Base-by-base conservation (phyloP, 1,140 invertebrate genomes). In the Parasteatoda tepidariorum region DNA sequence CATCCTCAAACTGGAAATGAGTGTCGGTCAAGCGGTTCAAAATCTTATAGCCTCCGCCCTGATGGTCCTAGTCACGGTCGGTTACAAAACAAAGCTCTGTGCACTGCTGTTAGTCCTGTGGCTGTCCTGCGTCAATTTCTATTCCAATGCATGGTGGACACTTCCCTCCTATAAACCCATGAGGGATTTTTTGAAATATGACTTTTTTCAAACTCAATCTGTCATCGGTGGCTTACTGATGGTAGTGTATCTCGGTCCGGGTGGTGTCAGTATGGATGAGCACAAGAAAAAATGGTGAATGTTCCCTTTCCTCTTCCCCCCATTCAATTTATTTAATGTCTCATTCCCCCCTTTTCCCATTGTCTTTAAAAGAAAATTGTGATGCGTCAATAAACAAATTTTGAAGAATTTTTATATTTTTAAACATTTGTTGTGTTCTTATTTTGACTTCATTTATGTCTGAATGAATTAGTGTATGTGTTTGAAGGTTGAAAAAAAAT, bases 161-260 rank as follows among this genome's bases (percentile, higher is more conserved):
- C 94, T 99, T 88, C 97, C 97, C 3, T 92, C 94, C 7, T 95
- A 98, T 89, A 97, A 96, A 88, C 96, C 97, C 22, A 94, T 99
- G 85, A 92, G 98, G 88, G 98, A 99, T 90, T 99, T 99, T 91
- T 93, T 99, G 61, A 99, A 99, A 92, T 99, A 99, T 88, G 98
- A 99, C 90, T 99, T 99, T 92, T 99, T 99, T 94, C 92, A 99
- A 95, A 99, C 97, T 38, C 90, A 99, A 84, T 99, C 98, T 70
- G 98, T 99, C 48, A 95, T 99, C 87, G 98, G 98, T 84, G 98
- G 98, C 83, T 92, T 99, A n/a, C 90, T 99, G 55, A 97, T 99
- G 94, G 97, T 99, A 85, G 98, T 99, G 2, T 97, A 96, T 67
- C 92, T 99, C 84, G 98, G 98, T 28, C 98, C 98, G 26, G 98